Percentiles rank a stretch among this genome's conserved stretches.
Conservation (phyloP, 2,113 vertebrate species). For the Periophthalmodon schlosseri region DNA sequence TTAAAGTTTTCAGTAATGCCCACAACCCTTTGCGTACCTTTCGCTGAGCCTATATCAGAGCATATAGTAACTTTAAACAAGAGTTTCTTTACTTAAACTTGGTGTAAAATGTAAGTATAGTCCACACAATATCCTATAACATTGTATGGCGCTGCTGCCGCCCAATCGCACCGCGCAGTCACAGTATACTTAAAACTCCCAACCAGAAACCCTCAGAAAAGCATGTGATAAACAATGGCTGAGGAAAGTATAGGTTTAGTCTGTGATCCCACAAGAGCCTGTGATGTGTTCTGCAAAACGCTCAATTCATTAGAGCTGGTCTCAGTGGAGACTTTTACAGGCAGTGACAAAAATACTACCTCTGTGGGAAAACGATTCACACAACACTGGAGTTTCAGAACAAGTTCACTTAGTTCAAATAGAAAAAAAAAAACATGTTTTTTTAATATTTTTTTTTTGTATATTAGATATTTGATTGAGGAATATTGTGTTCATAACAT, state of each 20-base stretch:
- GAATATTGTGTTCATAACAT: no score
- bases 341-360: slow-evolving; percentile 14
- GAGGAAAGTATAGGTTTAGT: slow-evolving; percentile 5
- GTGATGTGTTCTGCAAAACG: neutral
- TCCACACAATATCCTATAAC: neutral
- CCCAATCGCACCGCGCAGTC: neutral
- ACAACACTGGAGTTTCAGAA: slow-evolving; percentile 12
- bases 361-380: slow-evolving; percentile 12
- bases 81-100: neutral
- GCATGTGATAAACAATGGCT: slow-evolving; percentile 7
- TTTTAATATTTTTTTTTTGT: no score
- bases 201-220: neutral
- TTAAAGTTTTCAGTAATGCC: no score
- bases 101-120: neutral
- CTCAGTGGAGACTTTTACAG: slow-evolving; percentile 27
- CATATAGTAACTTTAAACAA: no score
- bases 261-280: slow-evolving; percentile 7
- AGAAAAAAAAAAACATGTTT: neutral
- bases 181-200: slow-evolving; percentile 7
- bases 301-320: slow-evolving; percentile 10
- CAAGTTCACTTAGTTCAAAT: neutral
- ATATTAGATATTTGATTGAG: no score
- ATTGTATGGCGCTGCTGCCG: neutral
- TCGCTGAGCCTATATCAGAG: no score
- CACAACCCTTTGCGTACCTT: no score